These are phyloP conservation scores for Grallaria varia DNA, from an alignment of 2,113 vertebrate genomes.

Conservation along the genomic window DNA sequence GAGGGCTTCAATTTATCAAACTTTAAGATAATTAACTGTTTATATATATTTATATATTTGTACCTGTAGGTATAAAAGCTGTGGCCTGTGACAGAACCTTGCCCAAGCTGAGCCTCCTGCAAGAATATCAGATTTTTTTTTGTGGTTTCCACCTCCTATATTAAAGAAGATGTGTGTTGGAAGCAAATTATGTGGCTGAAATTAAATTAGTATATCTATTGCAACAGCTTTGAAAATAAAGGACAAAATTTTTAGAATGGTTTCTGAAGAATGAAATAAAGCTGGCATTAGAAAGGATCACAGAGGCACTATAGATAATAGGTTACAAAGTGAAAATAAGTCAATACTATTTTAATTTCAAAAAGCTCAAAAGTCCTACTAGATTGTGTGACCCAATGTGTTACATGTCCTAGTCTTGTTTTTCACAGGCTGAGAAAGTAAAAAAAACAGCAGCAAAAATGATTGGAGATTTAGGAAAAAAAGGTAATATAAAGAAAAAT, in stretches of 20 bases:
- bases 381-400: background rate
- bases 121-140: background rate
- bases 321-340: background rate
- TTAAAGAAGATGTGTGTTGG: background rate
- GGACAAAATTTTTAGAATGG: background rate
- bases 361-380: background rate
- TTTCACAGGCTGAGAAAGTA: background rate
- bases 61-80: background rate
- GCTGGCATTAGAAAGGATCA: background rate
- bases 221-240: background rate
- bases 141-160: background rate
- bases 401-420: background rate
- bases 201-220: background rate
- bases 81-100: background rate
- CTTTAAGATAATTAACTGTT: constrained; percentile 40
- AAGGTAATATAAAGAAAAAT: background rate
- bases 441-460: background rate
- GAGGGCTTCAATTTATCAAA: constrained; percentile 41
- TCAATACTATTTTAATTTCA: background rate
- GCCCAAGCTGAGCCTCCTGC: background rate
- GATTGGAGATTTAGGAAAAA: background rate
- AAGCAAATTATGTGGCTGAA: background rate
- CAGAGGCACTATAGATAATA: background rate
- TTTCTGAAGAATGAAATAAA: background rate
- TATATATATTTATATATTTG: background rate